A percentile compares a stretch with the other conserved stretches of the same genome.
Conservation (phyloP, 2,888 invertebrate genomes). For the Ichneumon xanthorius region DNA sequence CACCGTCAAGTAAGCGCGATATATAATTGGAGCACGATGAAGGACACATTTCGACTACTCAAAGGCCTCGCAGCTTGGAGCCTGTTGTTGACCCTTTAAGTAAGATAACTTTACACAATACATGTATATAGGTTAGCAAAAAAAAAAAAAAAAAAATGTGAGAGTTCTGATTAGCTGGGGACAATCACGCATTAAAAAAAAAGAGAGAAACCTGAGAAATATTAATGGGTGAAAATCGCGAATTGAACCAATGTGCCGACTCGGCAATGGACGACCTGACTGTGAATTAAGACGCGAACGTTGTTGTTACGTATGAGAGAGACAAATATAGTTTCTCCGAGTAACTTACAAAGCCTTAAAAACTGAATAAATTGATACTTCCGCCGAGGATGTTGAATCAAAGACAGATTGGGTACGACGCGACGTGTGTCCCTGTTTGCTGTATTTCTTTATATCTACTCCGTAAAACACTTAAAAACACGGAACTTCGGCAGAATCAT, state of each 20-base stretch:
- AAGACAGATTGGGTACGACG: conserved; percentile 25
- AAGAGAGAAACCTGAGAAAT: conserved; percentile 47
- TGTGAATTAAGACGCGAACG: conserved; percentile 38
- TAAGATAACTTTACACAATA: conserved; percentile 74
- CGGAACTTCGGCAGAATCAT: conserved; percentile 11
- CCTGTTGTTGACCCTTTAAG: conserved; percentile 75
- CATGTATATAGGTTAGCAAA: conserved; percentile 72
- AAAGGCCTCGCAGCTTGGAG: conserved; percentile 71
- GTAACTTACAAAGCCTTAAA: conserved; percentile 54
- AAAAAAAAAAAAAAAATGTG: conserved; percentile 56
- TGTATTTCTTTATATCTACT: conserved; percentile 12
- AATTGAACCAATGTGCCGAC: conserved; percentile 50
- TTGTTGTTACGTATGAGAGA: conserved; percentile 46
- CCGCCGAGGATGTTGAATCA: conserved; percentile 18
- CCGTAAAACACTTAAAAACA: conserved; percentile 1
- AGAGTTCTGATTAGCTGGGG: conserved; percentile 70
- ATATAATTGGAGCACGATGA: conserved; percentile 41
- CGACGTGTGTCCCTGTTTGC: conserved; percentile 20
- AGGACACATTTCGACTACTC: conserved; percentile 67
- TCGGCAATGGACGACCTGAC: conserved; percentile 43
- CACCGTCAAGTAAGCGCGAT: conserved; percentile 89
- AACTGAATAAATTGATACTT: conserved; percentile 45
- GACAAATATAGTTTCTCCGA: conserved; percentile 44
- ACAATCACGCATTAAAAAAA: conserved; percentile 67
- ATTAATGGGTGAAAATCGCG: conserved; percentile 51